Conservation (phyloP, 2,113 vertebrate genomes). For the Tonatia bakeri region DNA sequence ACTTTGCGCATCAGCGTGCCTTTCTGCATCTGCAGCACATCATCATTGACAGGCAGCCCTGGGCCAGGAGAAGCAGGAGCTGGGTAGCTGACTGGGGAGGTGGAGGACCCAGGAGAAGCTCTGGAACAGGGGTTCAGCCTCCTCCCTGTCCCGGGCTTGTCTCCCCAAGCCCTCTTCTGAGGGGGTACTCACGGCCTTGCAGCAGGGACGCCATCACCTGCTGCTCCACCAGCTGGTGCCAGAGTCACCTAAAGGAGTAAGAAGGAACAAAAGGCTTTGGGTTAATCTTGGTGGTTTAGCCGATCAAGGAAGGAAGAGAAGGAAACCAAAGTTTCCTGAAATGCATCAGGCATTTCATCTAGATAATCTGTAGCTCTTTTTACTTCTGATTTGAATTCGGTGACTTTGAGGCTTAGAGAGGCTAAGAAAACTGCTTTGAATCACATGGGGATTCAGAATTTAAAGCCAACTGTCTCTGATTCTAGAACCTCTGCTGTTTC, state of each 20-base stretch:
- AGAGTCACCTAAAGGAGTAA: constrained; percentile 56
- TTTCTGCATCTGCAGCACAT: constrained; percentile 88
- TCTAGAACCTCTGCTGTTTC: not conserved
- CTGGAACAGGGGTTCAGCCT: not conserved
- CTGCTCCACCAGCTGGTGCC: constrained; percentile 35
- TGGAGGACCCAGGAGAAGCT: not conserved
- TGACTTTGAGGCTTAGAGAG: not conserved
- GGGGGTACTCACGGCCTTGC: constrained; percentile 79
- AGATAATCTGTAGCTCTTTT: not conserved
- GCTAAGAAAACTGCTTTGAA: not conserved
- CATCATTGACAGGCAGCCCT: constrained; percentile 86
- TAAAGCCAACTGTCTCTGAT: not conserved
- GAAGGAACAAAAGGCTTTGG: not conserved
- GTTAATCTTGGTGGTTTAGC: not conserved
- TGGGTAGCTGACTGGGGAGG: not conserved
- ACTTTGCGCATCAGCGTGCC: constrained; percentile 91
- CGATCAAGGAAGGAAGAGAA: not conserved
- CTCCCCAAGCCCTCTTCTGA: not conserved
- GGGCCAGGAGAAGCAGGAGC: not conserved
- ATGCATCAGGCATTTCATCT: not conserved
- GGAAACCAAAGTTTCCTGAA: not conserved
- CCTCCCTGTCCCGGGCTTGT: not conserved
- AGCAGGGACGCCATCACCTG: constrained; percentile 75
- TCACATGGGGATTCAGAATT: not conserved
- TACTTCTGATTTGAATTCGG: not conserved